Conservation (phyloP, 2,113 vertebrate species). For the Fukomys damarensis region DNA sequence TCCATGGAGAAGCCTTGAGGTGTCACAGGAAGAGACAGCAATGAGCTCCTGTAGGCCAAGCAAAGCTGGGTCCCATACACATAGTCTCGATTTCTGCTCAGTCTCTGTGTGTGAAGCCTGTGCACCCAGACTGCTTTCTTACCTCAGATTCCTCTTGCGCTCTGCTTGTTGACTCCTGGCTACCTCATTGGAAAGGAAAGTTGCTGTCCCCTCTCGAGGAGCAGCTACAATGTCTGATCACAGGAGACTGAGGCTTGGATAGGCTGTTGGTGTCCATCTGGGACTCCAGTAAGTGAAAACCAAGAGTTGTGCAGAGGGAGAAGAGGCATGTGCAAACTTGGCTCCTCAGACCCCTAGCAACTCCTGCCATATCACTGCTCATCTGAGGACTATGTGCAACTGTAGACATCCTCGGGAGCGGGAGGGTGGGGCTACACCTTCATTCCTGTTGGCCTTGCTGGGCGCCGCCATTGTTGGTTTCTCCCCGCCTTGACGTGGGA, state of each 20-base stretch:
- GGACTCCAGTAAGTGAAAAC: background rate
- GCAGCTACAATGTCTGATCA: background rate
- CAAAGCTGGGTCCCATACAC: background rate
- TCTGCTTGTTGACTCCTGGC: background rate
- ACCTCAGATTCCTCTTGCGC: background rate
- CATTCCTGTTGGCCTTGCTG: too few relatives aligned
- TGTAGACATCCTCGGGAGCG: too few relatives aligned
- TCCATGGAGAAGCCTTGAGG: too few relatives aligned
- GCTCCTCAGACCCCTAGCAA: background rate
- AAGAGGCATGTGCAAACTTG: background rate
- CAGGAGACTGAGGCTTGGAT: background rate
- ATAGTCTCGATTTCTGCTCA: background rate
- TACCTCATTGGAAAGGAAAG: background rate
- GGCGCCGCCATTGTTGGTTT: background rate
- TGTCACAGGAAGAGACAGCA: too few relatives aligned
- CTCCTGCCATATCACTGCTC: background rate
- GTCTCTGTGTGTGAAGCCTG: background rate
- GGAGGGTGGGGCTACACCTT: background rate
- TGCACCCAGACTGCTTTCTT: rapidly evolving
- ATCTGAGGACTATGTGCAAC: too few relatives aligned
- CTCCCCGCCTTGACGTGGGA: background rate
- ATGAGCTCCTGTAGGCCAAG: background rate
- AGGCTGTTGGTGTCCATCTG: background rate
- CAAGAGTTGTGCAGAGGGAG: background rate
- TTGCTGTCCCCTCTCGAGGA: background rate